phyloP scores from a whole-genome alignment of 2,113 vertebrate genomes.

The Cyrtonyx montezumae region DNA sequence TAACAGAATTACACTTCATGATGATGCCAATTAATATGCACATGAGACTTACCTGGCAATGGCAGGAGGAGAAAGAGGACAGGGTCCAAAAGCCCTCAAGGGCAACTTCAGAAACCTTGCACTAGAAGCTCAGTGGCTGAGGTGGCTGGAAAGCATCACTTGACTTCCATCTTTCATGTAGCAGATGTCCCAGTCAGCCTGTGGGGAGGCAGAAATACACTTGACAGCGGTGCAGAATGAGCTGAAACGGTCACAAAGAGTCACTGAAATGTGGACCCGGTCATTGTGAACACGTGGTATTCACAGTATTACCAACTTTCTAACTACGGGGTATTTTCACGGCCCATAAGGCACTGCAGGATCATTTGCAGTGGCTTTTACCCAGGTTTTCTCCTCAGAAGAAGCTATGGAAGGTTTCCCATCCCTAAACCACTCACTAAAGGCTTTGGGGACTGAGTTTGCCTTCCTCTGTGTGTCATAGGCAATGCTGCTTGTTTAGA shows the following conservation, averaged over 20 bases:
- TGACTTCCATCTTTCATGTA: not conserved
- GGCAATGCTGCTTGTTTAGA: not conserved
- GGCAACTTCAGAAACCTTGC: not conserved
- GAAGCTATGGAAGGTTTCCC: accelerated
- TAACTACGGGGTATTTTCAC: accelerated
- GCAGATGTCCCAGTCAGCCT: not conserved
- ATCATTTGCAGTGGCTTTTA: not conserved
- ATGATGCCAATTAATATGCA: not conserved
- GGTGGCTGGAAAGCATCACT: not conserved
- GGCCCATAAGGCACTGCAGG: not conserved
- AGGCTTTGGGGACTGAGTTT: accelerated
- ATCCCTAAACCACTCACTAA: not conserved
- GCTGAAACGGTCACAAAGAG: not conserved
- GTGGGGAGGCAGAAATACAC: not conserved
- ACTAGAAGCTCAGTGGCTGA: not conserved
- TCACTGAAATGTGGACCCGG: not conserved
- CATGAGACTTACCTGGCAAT: not conserved
- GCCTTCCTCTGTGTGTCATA: not conserved
- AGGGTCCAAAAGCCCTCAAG: too few relatives aligned
- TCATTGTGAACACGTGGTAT: not conserved
- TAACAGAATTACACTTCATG: not conserved
- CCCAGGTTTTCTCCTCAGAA: not conserved
- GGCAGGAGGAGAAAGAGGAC: not conserved
- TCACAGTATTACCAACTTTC: too few relatives aligned
- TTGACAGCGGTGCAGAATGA: not conserved